These are phyloP conservation scores for Hyperopisus bebe DNA, from an alignment of 2,113 vertebrate species.

Conservation along the genomic window DNA sequence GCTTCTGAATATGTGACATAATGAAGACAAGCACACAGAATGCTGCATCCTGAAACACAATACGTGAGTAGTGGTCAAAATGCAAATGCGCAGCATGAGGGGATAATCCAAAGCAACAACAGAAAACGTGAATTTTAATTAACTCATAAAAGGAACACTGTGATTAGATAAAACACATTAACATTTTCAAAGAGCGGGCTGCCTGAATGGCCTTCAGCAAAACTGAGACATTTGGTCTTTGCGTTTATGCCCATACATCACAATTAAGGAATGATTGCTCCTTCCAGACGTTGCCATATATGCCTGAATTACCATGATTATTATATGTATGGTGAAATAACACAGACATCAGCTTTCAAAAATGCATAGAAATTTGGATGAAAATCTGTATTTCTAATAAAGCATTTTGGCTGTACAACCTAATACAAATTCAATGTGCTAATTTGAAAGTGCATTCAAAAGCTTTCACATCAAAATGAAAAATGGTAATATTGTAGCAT, in stretches of 20 bases:
- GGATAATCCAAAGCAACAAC: neutral
- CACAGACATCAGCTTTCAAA: neutral
- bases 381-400: neutral
- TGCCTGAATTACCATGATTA: neutral
- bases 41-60: neutral
- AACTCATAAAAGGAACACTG: neutral
- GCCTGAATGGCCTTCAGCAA: slow-evolving; percentile 34
- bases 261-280: neutral
- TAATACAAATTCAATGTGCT: neutral
- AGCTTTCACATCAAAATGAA: neutral
- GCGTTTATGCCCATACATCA: slow-evolving; percentile 1
- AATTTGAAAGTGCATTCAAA: neutral
- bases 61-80: neutral
- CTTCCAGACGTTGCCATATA: neutral
- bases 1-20: neutral
- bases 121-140: slow-evolving; percentile 18
- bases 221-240: neutral
- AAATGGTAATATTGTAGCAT: neutral
- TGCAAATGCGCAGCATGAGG: neutral
- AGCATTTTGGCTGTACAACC: neutral
- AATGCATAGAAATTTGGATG: neutral
- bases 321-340: neutral
- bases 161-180: slow-evolving; percentile 8
- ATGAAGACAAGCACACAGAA: neutral
- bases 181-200: neutral